Evolutionary conservation across 2,797 vertebrate genomes (phyloP), one percentile per base, ranked within the genome.

Genomic region (Chrysocyon brachyurus): DNA sequence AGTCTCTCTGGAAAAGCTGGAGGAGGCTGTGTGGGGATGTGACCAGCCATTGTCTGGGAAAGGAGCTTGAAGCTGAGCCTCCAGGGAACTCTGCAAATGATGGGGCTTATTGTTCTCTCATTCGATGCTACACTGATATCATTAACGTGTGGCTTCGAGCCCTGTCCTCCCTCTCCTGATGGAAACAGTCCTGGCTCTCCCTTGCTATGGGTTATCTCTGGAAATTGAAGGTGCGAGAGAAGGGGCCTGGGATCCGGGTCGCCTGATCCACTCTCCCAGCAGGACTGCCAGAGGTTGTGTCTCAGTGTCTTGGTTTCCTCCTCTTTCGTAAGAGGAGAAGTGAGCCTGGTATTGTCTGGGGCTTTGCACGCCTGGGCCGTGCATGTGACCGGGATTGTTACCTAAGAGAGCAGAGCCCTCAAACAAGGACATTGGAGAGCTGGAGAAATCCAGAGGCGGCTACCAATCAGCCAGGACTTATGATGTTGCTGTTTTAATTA

Each of bases 11-110:
- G 97, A 95, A 95, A 94, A 85, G 31, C 87, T 91, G 92, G 94
- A 93, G 70, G 89, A n/a, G 26, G 63, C 61, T 59, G 6, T 40
- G 26, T 52, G 75, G 70, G 81, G 94, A 77, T 61, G 56, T 86
- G 95, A 90, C 82, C 73, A 92, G 95, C 85, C 94, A 95, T 97
- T 98, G 95, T 97, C 93, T 97, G 66, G 82, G 87, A 97, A 82
- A 28, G 75, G n/a, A 68, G 78, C 66, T 73, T 68, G 91, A 98
- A 79, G 77, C 82, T 57, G 87, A 92, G 85, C 90, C 90, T 90
- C 72, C 66, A 86, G 95, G 68, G 82, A 96, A 61, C 56, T 68
- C 12, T 0, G 73, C 96, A 89, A 87, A 93, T 91, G 94, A 94
- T 95, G 87, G 77, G 46, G 24, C 78, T 91, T 91, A 81, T 96